Evolutionary conservation across 2,888 invertebrate species (phyloP).

Genomic region (Coenonympha glycerion): DNA sequence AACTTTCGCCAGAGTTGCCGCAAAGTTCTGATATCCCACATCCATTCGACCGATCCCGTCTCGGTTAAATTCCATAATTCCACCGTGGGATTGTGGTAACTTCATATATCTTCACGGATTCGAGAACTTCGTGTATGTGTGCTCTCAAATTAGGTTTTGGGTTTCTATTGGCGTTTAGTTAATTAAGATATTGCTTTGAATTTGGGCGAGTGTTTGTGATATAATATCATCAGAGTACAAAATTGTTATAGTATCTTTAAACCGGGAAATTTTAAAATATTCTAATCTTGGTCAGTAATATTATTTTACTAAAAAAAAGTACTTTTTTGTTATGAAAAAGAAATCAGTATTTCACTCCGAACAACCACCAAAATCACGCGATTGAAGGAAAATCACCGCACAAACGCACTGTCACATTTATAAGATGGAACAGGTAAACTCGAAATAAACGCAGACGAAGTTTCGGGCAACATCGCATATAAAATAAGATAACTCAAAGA

Average conservation of each 20-base stretch:
- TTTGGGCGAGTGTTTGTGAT: neutral
- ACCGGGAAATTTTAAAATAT: no score
- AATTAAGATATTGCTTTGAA: neutral
- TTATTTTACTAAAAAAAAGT: neutral
- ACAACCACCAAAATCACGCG: no score
- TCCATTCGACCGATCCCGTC: constrained; percentile 48
- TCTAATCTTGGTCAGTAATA: neutral
- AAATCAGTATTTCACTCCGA: no score
- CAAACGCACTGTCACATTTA: no score
- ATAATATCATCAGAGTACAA: no score
- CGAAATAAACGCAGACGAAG: no score
- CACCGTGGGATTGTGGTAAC: constrained; percentile 37
- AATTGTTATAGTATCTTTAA: no score
- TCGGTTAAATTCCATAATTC: constrained; percentile 56
- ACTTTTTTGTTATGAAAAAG: neutral
- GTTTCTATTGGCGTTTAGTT: constrained; percentile 9
- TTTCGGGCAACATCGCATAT: no score
- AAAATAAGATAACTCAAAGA: no score
- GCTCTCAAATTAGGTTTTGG: constrained; percentile 8
- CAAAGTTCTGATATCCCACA: constrained; percentile 64
- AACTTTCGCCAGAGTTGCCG: constrained; percentile 52
- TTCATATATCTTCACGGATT: constrained; percentile 32
- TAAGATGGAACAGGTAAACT: no score
- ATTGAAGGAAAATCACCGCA: no score
- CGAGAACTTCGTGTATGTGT: constrained; percentile 18